Conservation (phyloP, 2,888 invertebrate species). For the Drosophila melanocephala region DNA sequence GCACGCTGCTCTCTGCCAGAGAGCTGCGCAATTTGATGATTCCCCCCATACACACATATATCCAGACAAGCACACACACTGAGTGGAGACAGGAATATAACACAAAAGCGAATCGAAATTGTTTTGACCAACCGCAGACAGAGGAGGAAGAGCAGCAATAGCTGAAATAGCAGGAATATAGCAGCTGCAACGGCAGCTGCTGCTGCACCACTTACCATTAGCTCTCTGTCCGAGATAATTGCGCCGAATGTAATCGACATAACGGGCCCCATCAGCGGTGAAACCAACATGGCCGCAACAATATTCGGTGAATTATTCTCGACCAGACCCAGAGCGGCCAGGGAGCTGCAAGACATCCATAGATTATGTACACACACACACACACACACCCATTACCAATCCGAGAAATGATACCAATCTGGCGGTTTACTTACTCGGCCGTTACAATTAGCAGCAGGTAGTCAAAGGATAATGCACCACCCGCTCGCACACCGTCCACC, state of each 20-base stretch:
- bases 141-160: conserved; percentile 5
- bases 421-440: conserved; percentile 89
- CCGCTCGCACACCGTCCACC: conserved; percentile 90
- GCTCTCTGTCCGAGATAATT: conserved; percentile 90
- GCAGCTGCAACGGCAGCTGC: conserved; percentile 15
- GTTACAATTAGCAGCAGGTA: conserved; percentile 92
- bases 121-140: conserved; percentile 40
- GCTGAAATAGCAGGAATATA: conserved; percentile 1
- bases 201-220: conserved; percentile 85
- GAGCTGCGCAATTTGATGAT: conserved; percentile 15
- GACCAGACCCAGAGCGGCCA: conserved; percentile 93
- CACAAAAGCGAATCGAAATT: conserved; percentile 39
- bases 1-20: neutral
- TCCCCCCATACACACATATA: neutral
- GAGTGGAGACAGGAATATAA: neutral
- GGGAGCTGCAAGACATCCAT: conserved; percentile 87
- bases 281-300: conserved; percentile 91
- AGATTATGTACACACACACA: neutral
- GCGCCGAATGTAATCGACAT: conserved; percentile 95
- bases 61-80: neutral
- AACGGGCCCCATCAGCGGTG: conserved; percentile 93
- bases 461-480: conserved; percentile 93
- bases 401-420: neutral
- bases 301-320: conserved; percentile 94
- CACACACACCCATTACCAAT: conserved; percentile 5